Conservation (phyloP, 2,888 invertebrate species). For the Cyclophora albipunctata region DNA sequence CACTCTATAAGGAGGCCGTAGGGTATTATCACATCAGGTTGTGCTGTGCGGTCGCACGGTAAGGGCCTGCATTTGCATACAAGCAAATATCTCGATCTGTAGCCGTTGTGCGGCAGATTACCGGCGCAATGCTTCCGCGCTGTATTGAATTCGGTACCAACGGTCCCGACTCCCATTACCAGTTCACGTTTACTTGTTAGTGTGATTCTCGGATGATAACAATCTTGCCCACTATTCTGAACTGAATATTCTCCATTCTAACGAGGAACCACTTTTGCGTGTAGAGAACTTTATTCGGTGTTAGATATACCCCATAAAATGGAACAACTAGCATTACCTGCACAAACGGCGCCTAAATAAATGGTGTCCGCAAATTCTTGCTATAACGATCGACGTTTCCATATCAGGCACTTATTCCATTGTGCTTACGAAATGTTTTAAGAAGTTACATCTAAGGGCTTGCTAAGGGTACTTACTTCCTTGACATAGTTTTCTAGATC, state of each 20-base stretch:
- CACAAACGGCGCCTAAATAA: constrained; percentile 11
- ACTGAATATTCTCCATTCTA: constrained; percentile 20
- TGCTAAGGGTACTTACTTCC: too few relatives aligned
- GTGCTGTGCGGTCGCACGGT: constrained; percentile 57
- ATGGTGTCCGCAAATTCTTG: constrained; percentile 9
- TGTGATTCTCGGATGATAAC: constrained; percentile 65
- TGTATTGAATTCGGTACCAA: constrained; percentile 65
- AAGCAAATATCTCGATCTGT: constrained; percentile 68
- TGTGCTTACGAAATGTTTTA: too few relatives aligned
- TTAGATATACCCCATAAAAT: neutral
- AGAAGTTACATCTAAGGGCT: too few relatives aligned
- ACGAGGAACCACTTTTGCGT: constrained; percentile 11
- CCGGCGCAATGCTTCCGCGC: constrained; percentile 60
- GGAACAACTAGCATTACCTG: neutral
- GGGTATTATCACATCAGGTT: constrained; percentile 69
- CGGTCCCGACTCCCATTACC: constrained; percentile 53
- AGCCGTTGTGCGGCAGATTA: constrained; percentile 55
- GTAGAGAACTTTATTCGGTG: constrained; percentile 7
- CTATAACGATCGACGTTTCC: too few relatives aligned
- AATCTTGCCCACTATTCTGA: constrained; percentile 37
- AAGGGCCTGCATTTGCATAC: constrained; percentile 69
- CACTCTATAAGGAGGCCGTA: constrained; percentile 66
- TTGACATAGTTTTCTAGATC: too few relatives aligned
- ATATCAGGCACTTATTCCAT: too few relatives aligned
- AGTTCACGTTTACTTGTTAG: constrained; percentile 62